These are phyloP conservation scores for Labeo rohita DNA, from an alignment of 2,113 vertebrate species.

Conservation along the genomic window DNA sequence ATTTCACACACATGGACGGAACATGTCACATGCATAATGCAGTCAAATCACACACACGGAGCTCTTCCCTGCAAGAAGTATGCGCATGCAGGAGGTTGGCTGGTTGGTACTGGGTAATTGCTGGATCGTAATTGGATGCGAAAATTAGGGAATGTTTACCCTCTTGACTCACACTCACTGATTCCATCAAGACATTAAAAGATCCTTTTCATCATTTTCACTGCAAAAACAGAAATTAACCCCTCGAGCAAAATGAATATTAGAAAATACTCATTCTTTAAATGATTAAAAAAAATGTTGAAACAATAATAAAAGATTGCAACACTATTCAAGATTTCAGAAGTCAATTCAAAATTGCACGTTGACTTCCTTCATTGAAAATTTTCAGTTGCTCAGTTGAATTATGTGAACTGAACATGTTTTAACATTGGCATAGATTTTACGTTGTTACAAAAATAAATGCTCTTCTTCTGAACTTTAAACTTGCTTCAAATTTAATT, in stretches of 20 bases:
- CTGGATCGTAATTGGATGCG: background rate
- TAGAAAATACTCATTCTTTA: background rate
- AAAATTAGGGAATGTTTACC: background rate
- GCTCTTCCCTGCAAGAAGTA: background rate
- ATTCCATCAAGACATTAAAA: background rate
- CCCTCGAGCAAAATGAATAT: background rate
- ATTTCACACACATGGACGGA: slow-evolving; percentile 21
- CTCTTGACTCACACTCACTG: background rate
- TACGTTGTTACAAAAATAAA: no score
- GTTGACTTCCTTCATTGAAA: no score
- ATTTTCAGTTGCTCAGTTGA: no score
- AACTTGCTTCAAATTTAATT: no score
- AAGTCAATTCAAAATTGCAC: no score
- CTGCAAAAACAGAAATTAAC: background rate
- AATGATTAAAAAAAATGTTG: background rate
- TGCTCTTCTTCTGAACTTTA: background rate
- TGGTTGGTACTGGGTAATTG: background rate
- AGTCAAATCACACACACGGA: slow-evolving; percentile 3
- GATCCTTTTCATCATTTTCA: background rate
- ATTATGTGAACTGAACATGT: no score
- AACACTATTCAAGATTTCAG: background rate
- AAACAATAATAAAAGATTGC: background rate
- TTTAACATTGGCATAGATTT: background rate
- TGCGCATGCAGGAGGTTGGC: background rate
- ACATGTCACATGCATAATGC: slow-evolving; percentile 39